Conservation (phyloP, 2,797 vertebrate genomes). For the Sebastes hubbsi region DNA sequence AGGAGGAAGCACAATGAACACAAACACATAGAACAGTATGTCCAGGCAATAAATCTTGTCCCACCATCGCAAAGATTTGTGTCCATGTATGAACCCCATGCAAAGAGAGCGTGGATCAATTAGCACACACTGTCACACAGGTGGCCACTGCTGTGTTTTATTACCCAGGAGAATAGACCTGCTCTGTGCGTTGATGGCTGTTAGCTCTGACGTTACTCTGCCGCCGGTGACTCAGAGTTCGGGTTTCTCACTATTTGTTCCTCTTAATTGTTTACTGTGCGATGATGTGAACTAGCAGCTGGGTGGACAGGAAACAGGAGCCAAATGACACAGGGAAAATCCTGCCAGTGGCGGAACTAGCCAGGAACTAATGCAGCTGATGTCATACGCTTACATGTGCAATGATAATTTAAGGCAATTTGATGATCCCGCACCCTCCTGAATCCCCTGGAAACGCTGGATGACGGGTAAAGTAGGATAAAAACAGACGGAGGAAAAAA, state of each 20-base stretch:
- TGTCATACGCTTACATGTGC: constrained; percentile 45
- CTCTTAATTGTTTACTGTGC: constrained; percentile 83
- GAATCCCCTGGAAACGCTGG: constrained; percentile 43
- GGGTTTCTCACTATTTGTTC: constrained; percentile 84
- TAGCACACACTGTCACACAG: constrained; percentile 54
- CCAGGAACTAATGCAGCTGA: constrained; percentile 64
- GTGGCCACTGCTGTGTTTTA: constrained; percentile 73
- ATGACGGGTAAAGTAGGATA: constrained; percentile 10
- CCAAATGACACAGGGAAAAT: constrained; percentile 69
- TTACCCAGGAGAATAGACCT: constrained; percentile 71
- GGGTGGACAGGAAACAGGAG: constrained; percentile 69
- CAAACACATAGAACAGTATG: background rate
- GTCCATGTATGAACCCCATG: constrained; percentile 20
- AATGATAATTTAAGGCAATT: constrained; percentile 62
- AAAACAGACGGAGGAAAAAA: background rate
- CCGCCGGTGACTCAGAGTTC: constrained; percentile 80
- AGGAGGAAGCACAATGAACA: background rate
- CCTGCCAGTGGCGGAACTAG: constrained; percentile 51
- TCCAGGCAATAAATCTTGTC: background rate
- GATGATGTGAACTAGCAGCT: constrained; percentile 72
- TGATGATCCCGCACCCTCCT: constrained; percentile 50
- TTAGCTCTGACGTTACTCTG: constrained; percentile 76
- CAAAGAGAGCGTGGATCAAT: constrained; percentile 48
- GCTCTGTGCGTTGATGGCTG: constrained; percentile 61
- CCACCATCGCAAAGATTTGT: constrained; percentile 19